A percentile compares a stretch with the other conserved stretches of the same genome.
Conservation (phyloP, 1,140 invertebrate genomes). For the Drosophila suzukii region DNA sequence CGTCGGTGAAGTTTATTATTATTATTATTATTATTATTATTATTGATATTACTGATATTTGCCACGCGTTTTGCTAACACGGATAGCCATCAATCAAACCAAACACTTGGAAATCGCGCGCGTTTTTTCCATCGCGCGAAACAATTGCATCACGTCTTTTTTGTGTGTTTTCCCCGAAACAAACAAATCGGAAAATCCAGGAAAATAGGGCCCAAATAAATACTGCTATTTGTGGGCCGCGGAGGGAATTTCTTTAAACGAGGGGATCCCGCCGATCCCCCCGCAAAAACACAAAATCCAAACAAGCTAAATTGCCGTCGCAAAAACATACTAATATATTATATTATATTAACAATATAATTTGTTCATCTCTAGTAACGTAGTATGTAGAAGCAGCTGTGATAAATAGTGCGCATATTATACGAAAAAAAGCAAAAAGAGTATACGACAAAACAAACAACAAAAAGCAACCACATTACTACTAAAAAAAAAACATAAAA, state of each 20-base stretch:
- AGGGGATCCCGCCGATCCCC: slow-evolving; percentile 51
- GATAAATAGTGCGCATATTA: slow-evolving; percentile 84
- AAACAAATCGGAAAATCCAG: not conserved
- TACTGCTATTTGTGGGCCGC: slow-evolving; percentile 10
- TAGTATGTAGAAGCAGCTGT: slow-evolving; percentile 84
- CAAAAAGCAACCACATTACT: slow-evolving; percentile 22
- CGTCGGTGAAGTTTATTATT: slow-evolving; percentile 68
- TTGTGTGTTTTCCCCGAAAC: slow-evolving; percentile 5
- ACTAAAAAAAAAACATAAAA: slow-evolving; percentile 1
- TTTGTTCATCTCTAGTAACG: slow-evolving; percentile 60
- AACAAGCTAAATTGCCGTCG: slow-evolving; percentile 36
- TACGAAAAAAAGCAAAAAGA: slow-evolving; percentile 64
- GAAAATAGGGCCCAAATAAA: not conserved
- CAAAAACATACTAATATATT: slow-evolving; percentile 26
- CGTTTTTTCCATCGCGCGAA: slow-evolving; percentile 32
- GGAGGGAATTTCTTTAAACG: slow-evolving; percentile 33
- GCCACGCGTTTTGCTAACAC: slow-evolving; percentile 4
- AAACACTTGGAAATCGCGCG: slow-evolving; percentile 47
- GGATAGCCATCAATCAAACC: slow-evolving; percentile 25
- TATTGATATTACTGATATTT: slow-evolving; percentile 53
- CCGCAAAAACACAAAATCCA: slow-evolving; percentile 1
- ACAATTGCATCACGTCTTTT: slow-evolving; percentile 15
- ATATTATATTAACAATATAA: slow-evolving; percentile 18
- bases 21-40: slow-evolving; percentile 66
- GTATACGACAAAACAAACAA: slow-evolving; percentile 51